A percentile compares a stretch with the other conserved stretches of the same genome.
Evolutionary conservation across 2,113 vertebrate genomes (phyloP).

Genomic region (Speoplatyrhinus poulsoni): DNA sequence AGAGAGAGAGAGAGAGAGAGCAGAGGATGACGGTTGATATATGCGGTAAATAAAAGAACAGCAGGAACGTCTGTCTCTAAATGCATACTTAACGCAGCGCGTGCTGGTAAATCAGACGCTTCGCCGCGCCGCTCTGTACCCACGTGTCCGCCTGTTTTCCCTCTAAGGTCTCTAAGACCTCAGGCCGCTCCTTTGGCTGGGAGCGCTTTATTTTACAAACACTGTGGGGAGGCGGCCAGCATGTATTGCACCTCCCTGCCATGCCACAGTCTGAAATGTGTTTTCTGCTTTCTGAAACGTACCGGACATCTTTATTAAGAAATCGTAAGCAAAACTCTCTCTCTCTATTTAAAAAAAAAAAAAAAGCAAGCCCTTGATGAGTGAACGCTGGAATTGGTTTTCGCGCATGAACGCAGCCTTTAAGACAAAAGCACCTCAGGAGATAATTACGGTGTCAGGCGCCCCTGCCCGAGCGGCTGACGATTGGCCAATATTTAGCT

Average conservation of each 20-base stretch:
- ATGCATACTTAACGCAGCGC: conserved; percentile 29
- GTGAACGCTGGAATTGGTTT: conserved; percentile 73
- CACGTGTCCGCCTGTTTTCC: conserved; percentile 23
- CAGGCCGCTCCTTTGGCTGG: neutral
- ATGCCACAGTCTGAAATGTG: too few relatives aligned
- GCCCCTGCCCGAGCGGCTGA: conserved; percentile 70
- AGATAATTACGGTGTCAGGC: conserved; percentile 84
- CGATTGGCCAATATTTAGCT: conserved; percentile 81
- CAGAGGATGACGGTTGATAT: conserved; percentile 50
- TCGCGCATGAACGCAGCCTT: conserved; percentile 79
- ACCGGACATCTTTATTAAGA: conserved; percentile 31
- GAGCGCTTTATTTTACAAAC: too few relatives aligned
- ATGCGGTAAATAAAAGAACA: conserved; percentile 60
- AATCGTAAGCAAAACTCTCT: conserved; percentile 61
- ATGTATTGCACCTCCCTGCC: too few relatives aligned
- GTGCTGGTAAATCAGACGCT: conserved; percentile 45
- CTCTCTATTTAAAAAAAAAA: conserved; percentile 39
- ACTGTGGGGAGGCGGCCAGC: too few relatives aligned
- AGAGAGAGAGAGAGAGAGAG: neutral
- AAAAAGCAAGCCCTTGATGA: conserved; percentile 64
- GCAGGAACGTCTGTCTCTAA: conserved; percentile 17
- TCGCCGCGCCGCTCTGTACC: conserved; percentile 30
- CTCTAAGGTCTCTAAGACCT: conserved; percentile 21
- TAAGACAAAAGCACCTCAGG: conserved; percentile 83
- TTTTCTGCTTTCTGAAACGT: conserved; percentile 28